Conservation (phyloP, 2,888 invertebrate species). For the Spatulosminthurus flaviceps region DNA sequence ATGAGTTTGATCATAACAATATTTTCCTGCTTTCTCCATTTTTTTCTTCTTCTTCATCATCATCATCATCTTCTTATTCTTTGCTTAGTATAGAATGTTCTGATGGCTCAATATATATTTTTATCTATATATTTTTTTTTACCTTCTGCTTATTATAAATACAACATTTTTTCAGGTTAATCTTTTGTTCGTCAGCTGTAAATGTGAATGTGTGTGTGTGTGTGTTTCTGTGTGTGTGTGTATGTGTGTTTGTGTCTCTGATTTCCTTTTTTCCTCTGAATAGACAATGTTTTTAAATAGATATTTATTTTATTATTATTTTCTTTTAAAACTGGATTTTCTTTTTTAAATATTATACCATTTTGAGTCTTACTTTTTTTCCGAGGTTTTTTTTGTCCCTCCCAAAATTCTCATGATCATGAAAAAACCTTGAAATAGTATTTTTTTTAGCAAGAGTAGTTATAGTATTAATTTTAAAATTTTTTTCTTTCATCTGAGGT, state of each 20-base stretch:
- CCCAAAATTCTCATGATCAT: background rate
- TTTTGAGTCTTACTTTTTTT: slow-evolving; percentile 15
- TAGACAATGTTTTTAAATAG: background rate
- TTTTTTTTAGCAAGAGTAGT: no score
- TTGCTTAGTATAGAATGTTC: background rate
- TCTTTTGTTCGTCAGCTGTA: background rate
- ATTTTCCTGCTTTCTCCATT: background rate
- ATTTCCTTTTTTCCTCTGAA: background rate
- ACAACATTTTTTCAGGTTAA: background rate
- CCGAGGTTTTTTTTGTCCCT: background rate
- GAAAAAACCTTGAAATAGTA: background rate
- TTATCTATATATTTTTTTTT: background rate
- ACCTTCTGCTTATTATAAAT: background rate
- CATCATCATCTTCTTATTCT: background rate
- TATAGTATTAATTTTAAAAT: no score
- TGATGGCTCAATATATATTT: background rate
- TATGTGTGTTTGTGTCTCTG: no score
- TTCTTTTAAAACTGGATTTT: background rate
- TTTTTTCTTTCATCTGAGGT: background rate
- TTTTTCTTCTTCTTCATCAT: background rate
- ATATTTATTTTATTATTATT: background rate
- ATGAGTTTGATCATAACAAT: slow-evolving; percentile 5
- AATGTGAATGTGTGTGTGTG: no score
- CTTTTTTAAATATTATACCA: background rate
- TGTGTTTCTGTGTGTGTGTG: no score